Base-by-base conservation (phyloP, 2,113 vertebrate species). In the Romanogobio albipinnatus region DNA sequence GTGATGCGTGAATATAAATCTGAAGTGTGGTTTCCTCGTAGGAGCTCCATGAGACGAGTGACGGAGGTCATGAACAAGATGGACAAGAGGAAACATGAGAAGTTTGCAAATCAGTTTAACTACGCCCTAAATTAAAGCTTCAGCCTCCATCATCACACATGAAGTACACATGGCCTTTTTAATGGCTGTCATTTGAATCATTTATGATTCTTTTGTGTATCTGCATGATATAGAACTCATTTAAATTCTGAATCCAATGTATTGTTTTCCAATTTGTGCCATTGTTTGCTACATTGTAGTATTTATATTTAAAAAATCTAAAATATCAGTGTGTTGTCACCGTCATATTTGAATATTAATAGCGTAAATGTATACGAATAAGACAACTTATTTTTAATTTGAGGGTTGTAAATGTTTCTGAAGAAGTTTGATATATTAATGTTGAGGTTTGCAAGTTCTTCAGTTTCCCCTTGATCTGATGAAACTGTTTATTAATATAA, bases 31-130 rank as follows among this genome's bases (percentile, higher is more conserved):
- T 8, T 82, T 56, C 49, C 53, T 87, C 88, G 2, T 93, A 99
- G 98, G 94, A 94, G 94, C 4, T 89, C 96, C 4, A 14, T 99
- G 94, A 95, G 95, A 71, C 90, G 97, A 26, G 95, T 97, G 0
- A 89, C 94, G 61, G 90, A 95, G 13, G 96, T 95, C 53, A 94
- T 99, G 96, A 96, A 93, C 89, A 94, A 87, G 85, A 88, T 95
- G 83, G 98, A 99, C 94, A 91, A 59, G 74, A 96, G 94, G 79
- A 99, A 97, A 88, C 98, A 99, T 0, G 96, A 98, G 81, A 99
- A 99, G 93, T 99, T 99, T 92, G 94, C 96, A 85, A 99, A 98
- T 94, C 97, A 99, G 92, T 99, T 99, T 88, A 99, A 99, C 93
- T 99, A 99, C 0, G 96, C 97, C 0, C 91, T 99, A 89, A 95